A percentile compares a stretch with the other conserved stretches of the same genome.
These are phyloP conservation scores for Pitta sordida DNA, from an alignment of 2,113 vertebrate genomes.

Conservation along the genomic window DNA sequence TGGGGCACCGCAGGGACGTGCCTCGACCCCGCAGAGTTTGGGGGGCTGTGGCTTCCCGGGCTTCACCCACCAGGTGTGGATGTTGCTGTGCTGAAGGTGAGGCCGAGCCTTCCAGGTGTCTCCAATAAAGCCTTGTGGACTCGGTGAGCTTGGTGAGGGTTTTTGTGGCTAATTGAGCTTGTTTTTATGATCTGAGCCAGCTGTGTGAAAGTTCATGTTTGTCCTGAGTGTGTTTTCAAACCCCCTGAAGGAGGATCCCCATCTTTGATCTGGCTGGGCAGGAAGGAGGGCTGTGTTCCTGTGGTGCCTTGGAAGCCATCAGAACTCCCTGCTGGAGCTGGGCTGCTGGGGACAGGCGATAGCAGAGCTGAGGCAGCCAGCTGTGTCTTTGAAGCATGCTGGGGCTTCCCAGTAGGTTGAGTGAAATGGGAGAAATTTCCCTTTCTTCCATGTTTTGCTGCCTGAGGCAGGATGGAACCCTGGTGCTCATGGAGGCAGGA, in stretches of 20 bases:
- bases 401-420: not conserved
- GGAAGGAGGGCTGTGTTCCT: not conserved
- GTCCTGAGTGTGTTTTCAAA: not conserved
- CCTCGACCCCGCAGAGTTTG: rapidly evolving
- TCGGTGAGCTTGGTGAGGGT: not conserved
- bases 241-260: not conserved
- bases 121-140: rapidly evolving
- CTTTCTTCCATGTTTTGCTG: not conserved
- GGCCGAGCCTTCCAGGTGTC: not conserved
- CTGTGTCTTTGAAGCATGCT: not conserved
- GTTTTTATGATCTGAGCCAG: not conserved
- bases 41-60: not conserved
- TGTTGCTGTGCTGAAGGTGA: not conserved
- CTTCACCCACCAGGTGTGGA: not conserved
- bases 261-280: not conserved
- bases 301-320: not conserved
- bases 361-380: not conserved
- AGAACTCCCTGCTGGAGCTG: not conserved
- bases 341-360: not conserved
- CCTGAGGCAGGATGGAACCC: not conserved
- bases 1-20: not conserved
- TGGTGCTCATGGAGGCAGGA: not conserved
- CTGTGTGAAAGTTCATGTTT: not conserved
- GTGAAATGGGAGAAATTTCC: not conserved
- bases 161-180: not conserved